phyloP scores from a whole-genome alignment of 2,888 invertebrate genomes.

The Scaptomyza reducta region DNA sequence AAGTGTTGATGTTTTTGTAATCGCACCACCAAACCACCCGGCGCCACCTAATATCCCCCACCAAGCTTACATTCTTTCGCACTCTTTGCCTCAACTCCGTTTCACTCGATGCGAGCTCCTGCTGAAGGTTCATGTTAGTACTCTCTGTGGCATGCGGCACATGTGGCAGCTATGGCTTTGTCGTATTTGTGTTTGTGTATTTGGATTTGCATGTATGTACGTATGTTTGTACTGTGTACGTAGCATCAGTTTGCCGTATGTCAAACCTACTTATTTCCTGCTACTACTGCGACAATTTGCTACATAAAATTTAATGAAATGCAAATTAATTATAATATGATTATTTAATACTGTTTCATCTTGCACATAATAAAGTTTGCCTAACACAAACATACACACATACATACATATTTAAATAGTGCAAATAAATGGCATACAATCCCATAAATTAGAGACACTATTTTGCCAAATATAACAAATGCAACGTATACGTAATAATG shows the following conservation, averaged over 20 bases:
- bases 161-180: constrained; percentile 33
- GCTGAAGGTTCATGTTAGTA: constrained; percentile 40
- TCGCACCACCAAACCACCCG: constrained; percentile 45
- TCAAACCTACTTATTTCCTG: constrained; percentile 42
- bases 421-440: background rate
- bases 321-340: constrained; percentile 60
- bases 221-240: background rate
- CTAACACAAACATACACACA: background rate
- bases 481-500: constrained; percentile 17
- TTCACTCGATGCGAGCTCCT: constrained; percentile 7
- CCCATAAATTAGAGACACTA: constrained; percentile 9
- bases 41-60: background rate
- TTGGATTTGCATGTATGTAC: constrained; percentile 1
- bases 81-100: constrained; percentile 5
- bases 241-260: constrained; percentile 37
- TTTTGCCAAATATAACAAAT: constrained; percentile 5
- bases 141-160: constrained; percentile 24
- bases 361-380: background rate
- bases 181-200: constrained; percentile 5
- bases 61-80: background rate
- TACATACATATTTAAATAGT: background rate
- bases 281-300: constrained; percentile 37
- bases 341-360: constrained; percentile 20
- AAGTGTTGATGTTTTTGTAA: constrained; percentile 79
- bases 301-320: constrained; percentile 61